These are phyloP conservation scores for Ephialtes manifestator DNA, from an alignment of 2,888 invertebrate species.

Conservation along the genomic window DNA sequence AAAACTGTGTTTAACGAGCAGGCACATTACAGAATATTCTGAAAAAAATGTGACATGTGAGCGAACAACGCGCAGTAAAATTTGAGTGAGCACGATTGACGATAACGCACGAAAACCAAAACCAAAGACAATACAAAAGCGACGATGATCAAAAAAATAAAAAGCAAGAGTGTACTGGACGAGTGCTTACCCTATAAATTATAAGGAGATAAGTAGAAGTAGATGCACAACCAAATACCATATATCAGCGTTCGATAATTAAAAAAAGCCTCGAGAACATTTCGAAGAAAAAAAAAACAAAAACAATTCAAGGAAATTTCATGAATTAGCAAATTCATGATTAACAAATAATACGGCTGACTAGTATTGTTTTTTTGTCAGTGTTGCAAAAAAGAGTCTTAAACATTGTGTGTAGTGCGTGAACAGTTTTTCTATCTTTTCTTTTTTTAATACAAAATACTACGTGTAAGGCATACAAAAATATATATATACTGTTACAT, in stretches of 20 bases:
- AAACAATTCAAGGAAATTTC: conserved; percentile 19
- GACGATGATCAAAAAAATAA: conserved; percentile 51
- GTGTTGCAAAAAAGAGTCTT: conserved; percentile 7
- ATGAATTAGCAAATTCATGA: conserved; percentile 19
- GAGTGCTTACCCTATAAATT: conserved; percentile 84
- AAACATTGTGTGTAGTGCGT: conserved; percentile 32
- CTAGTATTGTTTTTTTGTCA: conserved; percentile 48
- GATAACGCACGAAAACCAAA: conserved; percentile 33
- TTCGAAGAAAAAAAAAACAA: conserved; percentile 10
- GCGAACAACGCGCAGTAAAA: not conserved
- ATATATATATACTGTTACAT: conserved; percentile 31
- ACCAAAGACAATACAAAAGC: conserved; percentile 73
- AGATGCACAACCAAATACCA: conserved; percentile 82
- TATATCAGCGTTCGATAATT: conserved; percentile 62
- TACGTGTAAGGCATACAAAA: conserved; percentile 60
- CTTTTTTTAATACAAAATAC: conserved; percentile 25
- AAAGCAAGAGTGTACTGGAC: conserved; percentile 76
- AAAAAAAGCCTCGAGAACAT: conserved; percentile 36
- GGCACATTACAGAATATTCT: not conserved
- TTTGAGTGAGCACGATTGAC: conserved; percentile 23
- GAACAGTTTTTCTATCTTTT: not conserved
- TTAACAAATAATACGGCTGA: conserved; percentile 43
- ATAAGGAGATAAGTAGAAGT: conserved; percentile 82
- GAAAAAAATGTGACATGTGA: not conserved
- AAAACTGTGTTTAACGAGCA: not conserved